phyloP scores from a whole-genome alignment of 2,113 vertebrate species.

The Platichthys flesus region DNA sequence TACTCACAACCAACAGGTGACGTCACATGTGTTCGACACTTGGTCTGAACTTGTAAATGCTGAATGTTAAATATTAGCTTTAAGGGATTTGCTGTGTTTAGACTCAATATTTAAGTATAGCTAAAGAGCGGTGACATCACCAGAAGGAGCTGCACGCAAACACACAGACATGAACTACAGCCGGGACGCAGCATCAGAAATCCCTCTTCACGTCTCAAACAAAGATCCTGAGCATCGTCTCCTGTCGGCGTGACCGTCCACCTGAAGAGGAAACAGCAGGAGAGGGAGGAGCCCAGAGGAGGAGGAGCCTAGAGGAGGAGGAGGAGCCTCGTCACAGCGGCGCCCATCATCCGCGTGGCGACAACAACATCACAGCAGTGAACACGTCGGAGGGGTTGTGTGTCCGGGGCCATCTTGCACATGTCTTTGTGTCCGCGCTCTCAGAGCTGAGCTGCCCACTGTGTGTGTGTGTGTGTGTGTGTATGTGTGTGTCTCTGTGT shows the following conservation, averaged over 20 bases:
- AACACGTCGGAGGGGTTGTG: conserved; percentile 53
- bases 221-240: conserved; percentile 9
- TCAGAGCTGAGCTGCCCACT: conserved; percentile 28
- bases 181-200: no score
- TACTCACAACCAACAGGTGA: no score
- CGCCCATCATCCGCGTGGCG: conserved; percentile 37
- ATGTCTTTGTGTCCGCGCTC: conserved; percentile 72
- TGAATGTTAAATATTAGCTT: no score
- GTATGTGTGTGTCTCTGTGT: conserved; percentile 18
- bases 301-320: no score
- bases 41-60: no score
- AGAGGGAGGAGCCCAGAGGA: not conserved
- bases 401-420: conserved; percentile 77
- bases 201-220: conserved; percentile 5
- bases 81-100: no score
- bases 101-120: no score
- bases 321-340: conserved; percentile 37
- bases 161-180: no score
- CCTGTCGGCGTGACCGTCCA: conserved; percentile 21
- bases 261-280: conserved; percentile 42
- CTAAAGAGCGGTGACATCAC: no score
- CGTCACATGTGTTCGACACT: no score
- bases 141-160: no score
- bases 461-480: conserved; percentile 40
- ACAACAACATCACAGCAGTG: conserved; percentile 44